Base-by-base conservation (phyloP, 2,797 vertebrate species). In the Ptychobarbus kaznakovi region DNA sequence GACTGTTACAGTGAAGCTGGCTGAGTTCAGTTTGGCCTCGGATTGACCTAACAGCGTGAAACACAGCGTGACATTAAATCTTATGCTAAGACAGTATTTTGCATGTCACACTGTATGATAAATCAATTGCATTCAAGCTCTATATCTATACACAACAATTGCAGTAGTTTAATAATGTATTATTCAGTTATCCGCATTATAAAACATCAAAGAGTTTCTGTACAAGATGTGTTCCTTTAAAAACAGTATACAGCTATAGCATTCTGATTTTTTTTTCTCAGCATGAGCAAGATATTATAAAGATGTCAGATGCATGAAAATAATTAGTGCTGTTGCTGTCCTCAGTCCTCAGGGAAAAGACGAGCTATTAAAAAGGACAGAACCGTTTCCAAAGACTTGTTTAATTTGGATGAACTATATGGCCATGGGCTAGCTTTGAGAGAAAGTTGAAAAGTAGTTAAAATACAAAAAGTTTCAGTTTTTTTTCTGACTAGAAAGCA, bases 31-130 rank as follows among this genome's bases (percentile, higher is more conserved):
- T 81, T 81, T 74, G 72, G 42, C 61, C 72, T 22, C 3, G 25
- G 73, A 53, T 77, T 77, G 82, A 84, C 82, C 61, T 78, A 78
- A 51, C 63, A 42, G 75, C 28, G 12, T 84, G 75, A 84, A 84
- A 72, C 75, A 38, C 44, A 84, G 25, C 66, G 49, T 84, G 83
- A 70, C 83, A 85, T 85, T 79, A 58, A 72, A 80, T 85, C 40
- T 72, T 61, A 61, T 63, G 83, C 66, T 80, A 72, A 79, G 82
- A 77, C 73, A 66, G 65, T 79, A 78, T 69, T 84, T 61, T 75
- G 82, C 65, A 25, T 56, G 32, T 84, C 86, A 77, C 89, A 86
- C 82, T 81, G 25, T 83, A 46, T 44, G 25, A 72, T 46, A 72
- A 61, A 80, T 68, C 63, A 79, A 58, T 46, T 25, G 46, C 58